phyloP scores from a whole-genome alignment of 2,113 vertebrate genomes.

The Sylvilagus bachmani region DNA sequence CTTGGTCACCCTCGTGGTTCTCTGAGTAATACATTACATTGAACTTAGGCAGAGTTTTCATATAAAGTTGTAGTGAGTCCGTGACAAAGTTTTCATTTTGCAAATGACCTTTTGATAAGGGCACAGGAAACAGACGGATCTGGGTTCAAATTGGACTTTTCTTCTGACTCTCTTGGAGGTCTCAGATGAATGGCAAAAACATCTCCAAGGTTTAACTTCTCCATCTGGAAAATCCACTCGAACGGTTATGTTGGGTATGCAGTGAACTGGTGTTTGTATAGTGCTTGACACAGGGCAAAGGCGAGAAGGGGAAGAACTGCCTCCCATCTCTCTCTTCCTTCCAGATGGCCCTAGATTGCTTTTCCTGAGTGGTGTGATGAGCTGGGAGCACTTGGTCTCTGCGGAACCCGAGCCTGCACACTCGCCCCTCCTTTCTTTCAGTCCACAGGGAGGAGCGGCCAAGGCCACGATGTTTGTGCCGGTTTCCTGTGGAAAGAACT shows the following conservation, averaged over 20 bases:
- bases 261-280: neutral
- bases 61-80: too few species aligned
- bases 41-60: neutral
- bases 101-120: neutral
- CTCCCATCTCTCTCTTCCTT: neutral
- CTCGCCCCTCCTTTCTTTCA: neutral
- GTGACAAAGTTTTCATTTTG: neutral
- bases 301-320: neutral
- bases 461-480: neutral
- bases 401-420: neutral
- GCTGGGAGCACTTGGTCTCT: neutral
- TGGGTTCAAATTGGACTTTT: neutral
- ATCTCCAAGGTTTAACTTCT: neutral
- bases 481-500: neutral
- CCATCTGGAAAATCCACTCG: neutral
- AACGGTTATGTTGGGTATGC: too few species aligned
- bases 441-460: neutral
- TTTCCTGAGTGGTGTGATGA: neutral
- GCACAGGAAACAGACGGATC: neutral
- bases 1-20: neutral
- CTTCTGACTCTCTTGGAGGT: neutral
- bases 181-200: neutral
- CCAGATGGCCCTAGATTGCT: fast-evolving
- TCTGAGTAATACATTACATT: neutral
- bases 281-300: neutral